Base-by-base conservation (phyloP, 2,888 invertebrate species). In the Masnerella sp. region DNA sequence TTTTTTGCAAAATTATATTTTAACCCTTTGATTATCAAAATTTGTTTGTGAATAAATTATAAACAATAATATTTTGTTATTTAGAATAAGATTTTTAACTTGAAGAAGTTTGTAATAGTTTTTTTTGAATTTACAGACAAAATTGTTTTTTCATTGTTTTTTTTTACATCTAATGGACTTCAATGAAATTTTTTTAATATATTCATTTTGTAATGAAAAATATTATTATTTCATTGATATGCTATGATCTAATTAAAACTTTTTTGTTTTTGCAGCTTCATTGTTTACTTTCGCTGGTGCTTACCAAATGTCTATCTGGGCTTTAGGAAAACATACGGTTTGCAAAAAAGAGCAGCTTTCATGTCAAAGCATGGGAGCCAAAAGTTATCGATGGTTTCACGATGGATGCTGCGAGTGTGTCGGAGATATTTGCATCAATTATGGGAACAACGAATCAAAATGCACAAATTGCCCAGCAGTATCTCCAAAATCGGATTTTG, bases 221-320 rank as follows among this genome's bases (percentile, higher is more conserved):
- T n/a, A n/a, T n/a, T n/a, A n/a, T n/a, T n/a, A n/a, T n/a, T n/a
- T n/a, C n/a, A n/a, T n/a, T n/a, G n/a, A n/a, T n/a, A n/a, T n/a
- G n/a, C n/a, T n/a, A n/a, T n/a, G n/a, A n/a, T n/a, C n/a, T n/a
- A n/a, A n/a, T n/a, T n/a, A n/a, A n/a, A n/a, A n/a, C n/a, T n/a
- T n/a, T n/a, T n/a, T n/a, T n/a, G n/a, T n/a, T n/a, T n/a, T 92
- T 92, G 68, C 89, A 93, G 98, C 97, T 84, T 94, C 93, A 40
- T 82, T 99, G 17, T 99, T 99, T 88, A 93, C 96, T 0, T 84
- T 94, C 1, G 98, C 96, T 79, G 99, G 99, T 12, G 93, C 96
- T 84, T 95, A 94, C 84, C 99, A 99, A 88, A 99, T 99, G 99
- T 91, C 96, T 0, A 88, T 98, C 1, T 99, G 99, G 99, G 99